Evolutionary conservation across 2,113 vertebrate genomes (phyloP).

Genomic region (Lanius collurio): DNA sequence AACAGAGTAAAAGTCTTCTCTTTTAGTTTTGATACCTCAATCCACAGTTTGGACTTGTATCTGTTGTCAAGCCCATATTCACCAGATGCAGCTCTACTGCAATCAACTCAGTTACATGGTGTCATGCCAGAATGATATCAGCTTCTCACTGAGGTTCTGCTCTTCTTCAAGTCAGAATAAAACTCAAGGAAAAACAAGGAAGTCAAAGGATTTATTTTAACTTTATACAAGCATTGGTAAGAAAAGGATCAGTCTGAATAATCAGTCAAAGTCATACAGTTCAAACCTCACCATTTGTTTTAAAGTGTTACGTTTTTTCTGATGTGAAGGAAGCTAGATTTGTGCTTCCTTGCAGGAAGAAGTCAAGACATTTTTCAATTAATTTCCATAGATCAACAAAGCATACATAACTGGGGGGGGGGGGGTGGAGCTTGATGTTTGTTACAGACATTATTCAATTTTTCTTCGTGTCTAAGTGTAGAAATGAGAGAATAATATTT

Average conservation of each 20-base stretch:
- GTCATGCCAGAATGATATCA: background rate
- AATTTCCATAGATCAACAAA: constrained; percentile 19
- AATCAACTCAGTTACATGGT: background rate
- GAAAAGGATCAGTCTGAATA: background rate
- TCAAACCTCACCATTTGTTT: background rate
- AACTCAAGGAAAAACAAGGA: background rate
- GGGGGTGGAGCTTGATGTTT: background rate
- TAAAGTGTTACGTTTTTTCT: background rate
- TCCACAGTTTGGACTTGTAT: background rate
- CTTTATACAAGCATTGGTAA: background rate
- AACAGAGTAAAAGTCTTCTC: background rate
- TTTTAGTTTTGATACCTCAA: constrained; percentile 26
- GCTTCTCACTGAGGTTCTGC: background rate
- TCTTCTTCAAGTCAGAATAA: background rate
- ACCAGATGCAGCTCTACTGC: background rate
- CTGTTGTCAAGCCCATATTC: background rate
- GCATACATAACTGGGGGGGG: background rate
- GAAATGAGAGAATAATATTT: constrained; percentile 26
- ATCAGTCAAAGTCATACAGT: background rate
- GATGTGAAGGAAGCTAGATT: background rate
- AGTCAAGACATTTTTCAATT: background rate
- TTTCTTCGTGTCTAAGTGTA: constrained; percentile 11
- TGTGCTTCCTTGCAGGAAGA: background rate
- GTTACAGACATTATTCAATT: background rate
- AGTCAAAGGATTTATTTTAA: background rate